Conservation (phyloP, 2,888 invertebrate species). For the Leucania comma region DNA sequence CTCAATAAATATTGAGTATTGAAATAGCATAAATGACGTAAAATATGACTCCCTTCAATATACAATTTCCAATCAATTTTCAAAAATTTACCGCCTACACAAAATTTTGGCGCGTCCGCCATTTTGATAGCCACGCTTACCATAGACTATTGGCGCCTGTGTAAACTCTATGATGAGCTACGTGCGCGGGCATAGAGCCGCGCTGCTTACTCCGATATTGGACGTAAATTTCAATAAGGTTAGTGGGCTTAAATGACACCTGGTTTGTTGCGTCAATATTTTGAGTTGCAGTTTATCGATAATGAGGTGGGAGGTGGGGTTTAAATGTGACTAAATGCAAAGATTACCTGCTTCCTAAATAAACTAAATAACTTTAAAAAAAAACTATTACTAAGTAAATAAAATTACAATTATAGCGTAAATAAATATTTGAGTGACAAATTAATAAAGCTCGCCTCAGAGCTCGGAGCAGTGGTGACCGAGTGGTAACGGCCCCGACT, state of each 20-base stretch:
- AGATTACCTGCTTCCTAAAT: too few relatives aligned
- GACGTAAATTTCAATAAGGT: conserved; percentile 53
- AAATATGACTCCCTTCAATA: neutral
- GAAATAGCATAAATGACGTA: neutral
- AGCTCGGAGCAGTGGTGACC: too few relatives aligned
- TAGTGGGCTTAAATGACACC: conserved; percentile 42
- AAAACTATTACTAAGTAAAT: too few relatives aligned
- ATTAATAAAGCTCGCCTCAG: too few relatives aligned
- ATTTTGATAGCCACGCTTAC: conserved; percentile 58
- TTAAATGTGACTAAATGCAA: neutral
- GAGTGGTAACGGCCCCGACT: too few relatives aligned
- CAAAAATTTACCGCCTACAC: neutral
- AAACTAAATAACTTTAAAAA: too few relatives aligned
- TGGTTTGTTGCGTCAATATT: conserved; percentile 43
- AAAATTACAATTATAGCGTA: too few relatives aligned
- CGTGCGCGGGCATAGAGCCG: conserved; percentile 75
- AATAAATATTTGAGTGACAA: too few relatives aligned
- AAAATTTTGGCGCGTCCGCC: conserved; percentile 42
- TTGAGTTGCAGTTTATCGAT: conserved; percentile 15
- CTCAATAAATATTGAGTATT: too few relatives aligned
- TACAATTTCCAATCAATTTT: neutral
- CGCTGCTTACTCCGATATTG: conserved; percentile 60
- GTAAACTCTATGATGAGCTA: conserved; percentile 78
- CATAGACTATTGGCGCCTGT: conserved; percentile 72
- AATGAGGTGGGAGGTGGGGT: conserved; percentile 2